phyloP scores from a whole-genome alignment of 37 sponge, comb jelly and placozoan genomes.

The Ianthella basta region DNA sequence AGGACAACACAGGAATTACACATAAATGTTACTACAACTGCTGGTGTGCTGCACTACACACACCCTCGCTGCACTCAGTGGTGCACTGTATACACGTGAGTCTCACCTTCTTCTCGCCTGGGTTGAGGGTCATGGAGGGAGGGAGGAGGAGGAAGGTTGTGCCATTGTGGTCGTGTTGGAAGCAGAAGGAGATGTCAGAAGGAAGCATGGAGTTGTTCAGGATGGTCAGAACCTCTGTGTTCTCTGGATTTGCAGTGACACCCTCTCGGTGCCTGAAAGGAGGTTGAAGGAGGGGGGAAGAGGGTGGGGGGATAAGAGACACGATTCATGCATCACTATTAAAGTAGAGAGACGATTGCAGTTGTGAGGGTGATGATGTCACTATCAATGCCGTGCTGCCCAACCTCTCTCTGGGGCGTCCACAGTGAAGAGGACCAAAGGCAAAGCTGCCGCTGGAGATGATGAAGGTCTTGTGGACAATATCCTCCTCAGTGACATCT shows the following conservation, averaged over 20 bases:
- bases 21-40: too few species aligned
- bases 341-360: background rate
- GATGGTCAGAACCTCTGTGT: slow-evolving; percentile 92
- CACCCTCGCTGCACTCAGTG: background rate
- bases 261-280: slow-evolving; percentile 73
- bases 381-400: background rate
- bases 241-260: slow-evolving; percentile 77
- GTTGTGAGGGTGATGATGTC: background rate
- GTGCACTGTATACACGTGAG: background rate
- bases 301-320: background rate
- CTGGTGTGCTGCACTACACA: too few species aligned
- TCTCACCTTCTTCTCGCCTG: slow-evolving; percentile 81
- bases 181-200: slow-evolving; percentile 79
- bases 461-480: slow-evolving; percentile 90
- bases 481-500: slow-evolving; percentile 67
- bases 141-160: slow-evolving; percentile 93
- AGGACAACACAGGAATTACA: too few species aligned
- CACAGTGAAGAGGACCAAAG: slow-evolving; percentile 95
- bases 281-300: background rate
- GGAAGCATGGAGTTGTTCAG: slow-evolving; percentile 70
- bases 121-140: slow-evolving; percentile 73
- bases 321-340: background rate
- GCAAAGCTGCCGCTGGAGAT: slow-evolving; percentile 60
- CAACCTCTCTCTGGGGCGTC: slow-evolving; percentile 85
- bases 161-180: slow-evolving; percentile 81